These are phyloP conservation scores for Sebastes vulpes DNA, from an alignment of 2,797 vertebrate genomes.

Conservation along the genomic window DNA sequence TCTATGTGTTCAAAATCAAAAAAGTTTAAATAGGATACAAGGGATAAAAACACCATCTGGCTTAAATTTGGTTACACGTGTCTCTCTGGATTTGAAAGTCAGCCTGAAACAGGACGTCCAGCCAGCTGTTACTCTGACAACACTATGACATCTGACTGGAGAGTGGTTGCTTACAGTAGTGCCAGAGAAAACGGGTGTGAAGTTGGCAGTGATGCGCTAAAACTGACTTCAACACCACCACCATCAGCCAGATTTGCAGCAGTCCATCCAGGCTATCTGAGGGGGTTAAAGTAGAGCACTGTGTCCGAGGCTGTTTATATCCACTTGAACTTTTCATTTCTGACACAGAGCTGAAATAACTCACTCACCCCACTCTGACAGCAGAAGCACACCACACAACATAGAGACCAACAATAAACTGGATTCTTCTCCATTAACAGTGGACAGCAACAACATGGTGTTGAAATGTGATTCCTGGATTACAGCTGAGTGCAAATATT, in stretches of 20 bases:
- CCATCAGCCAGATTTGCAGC: conserved; percentile 1
- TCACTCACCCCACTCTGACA: conserved; percentile 22
- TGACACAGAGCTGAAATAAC: conserved; percentile 25
- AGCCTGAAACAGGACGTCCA: conserved; percentile 65
- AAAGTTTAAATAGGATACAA: conserved; percentile 35
- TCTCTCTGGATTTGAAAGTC: conserved; percentile 73
- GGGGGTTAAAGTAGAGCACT: conserved; percentile 4
- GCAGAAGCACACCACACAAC: conserved; percentile 9
- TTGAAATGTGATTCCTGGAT: conserved; percentile 34
- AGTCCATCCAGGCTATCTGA: neutral
- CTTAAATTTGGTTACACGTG: conserved; percentile 54
- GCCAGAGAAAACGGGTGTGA: conserved; percentile 11
- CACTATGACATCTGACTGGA: conserved; percentile 32
- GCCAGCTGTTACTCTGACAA: conserved; percentile 72
- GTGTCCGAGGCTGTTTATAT: conserved; percentile 32
- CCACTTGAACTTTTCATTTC: conserved; percentile 40
- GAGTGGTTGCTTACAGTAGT: neutral
- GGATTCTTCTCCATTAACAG: neutral
- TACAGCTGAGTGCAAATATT: neutral
- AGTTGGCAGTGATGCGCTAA: conserved; percentile 17
- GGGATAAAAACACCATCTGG: conserved; percentile 75
- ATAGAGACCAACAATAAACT: neutral
- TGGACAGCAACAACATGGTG: neutral
- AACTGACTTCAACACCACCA: neutral
- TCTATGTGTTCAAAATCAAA: conserved; percentile 17